A percentile compares a stretch with the other conserved stretches of the same genome.
Conservation (phyloP, 2,797 vertebrate genomes). For the Parauchenoglanis punctatus region DNA sequence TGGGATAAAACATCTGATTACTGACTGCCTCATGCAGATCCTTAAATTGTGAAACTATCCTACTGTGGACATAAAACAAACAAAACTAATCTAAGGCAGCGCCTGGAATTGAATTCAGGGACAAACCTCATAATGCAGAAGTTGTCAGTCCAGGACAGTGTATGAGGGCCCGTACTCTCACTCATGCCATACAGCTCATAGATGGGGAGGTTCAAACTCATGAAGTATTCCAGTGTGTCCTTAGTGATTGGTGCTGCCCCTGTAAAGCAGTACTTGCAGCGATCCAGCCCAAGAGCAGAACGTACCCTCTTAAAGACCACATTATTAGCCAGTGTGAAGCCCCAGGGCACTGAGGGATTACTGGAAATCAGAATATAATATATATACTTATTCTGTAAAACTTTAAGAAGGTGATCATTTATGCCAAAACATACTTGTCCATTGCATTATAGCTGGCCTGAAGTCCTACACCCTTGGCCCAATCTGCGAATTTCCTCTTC, state of each 20-base stretch:
- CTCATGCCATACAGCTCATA: constrained; percentile 82
- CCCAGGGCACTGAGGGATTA: constrained; percentile 75
- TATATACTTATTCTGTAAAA: not conserved
- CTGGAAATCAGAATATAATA: constrained; percentile 59
- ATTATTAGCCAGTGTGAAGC: constrained; percentile 74
- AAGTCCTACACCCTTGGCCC: constrained; percentile 78
- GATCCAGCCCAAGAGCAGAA: constrained; percentile 73
- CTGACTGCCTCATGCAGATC: not conserved
- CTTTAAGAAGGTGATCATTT: not conserved
- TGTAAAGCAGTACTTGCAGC: constrained; percentile 70
- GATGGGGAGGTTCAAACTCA: constrained; percentile 78
- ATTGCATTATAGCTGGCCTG: constrained; percentile 77
- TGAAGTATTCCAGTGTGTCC: constrained; percentile 81
- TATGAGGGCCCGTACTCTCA: constrained; percentile 78
- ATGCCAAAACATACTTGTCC: constrained; percentile 69
- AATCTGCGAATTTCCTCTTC: constrained; percentile 67
- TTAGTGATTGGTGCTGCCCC: constrained; percentile 81
- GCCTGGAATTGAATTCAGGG: not conserved
- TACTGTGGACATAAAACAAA: not conserved
- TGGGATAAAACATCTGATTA: not conserved
- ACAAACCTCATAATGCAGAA: constrained; percentile 60
- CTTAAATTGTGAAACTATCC: not conserved
- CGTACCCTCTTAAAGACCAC: constrained; percentile 79
- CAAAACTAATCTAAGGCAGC: not conserved
- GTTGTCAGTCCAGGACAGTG: constrained; percentile 61